Evolutionary conservation across 2,113 vertebrate genomes (phyloP), one percentile per base, ranked within the genome.

Genomic region (Arothron firmamentum): DNA sequence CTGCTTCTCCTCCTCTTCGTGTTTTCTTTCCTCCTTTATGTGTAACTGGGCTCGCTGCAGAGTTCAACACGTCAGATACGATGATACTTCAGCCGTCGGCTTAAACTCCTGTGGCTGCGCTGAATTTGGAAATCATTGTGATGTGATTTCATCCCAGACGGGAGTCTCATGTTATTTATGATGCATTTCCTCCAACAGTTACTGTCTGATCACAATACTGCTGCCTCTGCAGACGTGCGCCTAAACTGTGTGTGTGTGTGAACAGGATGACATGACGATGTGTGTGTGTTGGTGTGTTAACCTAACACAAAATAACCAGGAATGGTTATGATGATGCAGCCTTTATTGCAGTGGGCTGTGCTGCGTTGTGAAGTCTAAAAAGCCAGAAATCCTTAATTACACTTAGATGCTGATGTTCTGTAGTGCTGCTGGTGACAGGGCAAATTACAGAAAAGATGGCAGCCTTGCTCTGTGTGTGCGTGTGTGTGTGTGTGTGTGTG

Each of bases 361-460:
- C 54, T 63, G 67, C 70, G 54, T 70, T 67, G 57, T 19, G 45
- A 79, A 62, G 55, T 28, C 3, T 5, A 28, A 28, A 77, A 79
- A 79, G 68, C 54, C 47, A 59, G 65, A 50, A 80, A 82, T 69
- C 70, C 76, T 82, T 82, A 72, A 76, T 82, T 75, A 82, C 77
- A 78, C 41, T 18, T 8, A 1, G 52, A 78, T 79, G 67, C 70
- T 78, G 74, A 81, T 54, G 52, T 79, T 54, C 70, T 65, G 77
- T 62, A 67, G 55, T 56, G 46, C 66, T 56, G 67, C 58, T 80
- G 80, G 80, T 85, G 76, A 62, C 70, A 76, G 48, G 48, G 76
- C 76, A 80, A 67, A 68, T 77, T 76, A 54, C 43, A 72, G 54
- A 72, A 67, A 80, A 62, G 53, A 74, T 18, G 56, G 66, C 73